Conservation (phyloP, 2,888 invertebrate species). For the Spicauda simplicius region DNA sequence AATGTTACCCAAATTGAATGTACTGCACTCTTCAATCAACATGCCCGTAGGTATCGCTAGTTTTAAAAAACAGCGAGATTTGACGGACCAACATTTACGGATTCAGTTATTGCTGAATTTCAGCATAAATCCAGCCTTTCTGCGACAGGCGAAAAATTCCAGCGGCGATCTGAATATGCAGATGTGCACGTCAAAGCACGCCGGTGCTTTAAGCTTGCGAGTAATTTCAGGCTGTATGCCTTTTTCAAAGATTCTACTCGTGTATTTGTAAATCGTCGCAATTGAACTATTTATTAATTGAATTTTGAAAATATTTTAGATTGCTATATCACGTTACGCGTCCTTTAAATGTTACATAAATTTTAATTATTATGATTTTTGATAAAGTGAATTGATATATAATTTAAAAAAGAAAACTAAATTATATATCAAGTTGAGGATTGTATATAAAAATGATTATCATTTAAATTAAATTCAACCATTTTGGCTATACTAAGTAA, state of each 20-base stretch:
- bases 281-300: no score
- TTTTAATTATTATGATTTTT: no score
- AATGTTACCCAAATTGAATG: no score
- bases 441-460: no score
- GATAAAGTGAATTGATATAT: no score
- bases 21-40: slow-evolving; percentile 2
- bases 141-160: slow-evolving; percentile 11
- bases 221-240: background rate
- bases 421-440: no score
- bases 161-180: slow-evolving; percentile 12
- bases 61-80: background rate
- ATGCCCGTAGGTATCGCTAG: background rate
- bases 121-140: slow-evolving; percentile 9
- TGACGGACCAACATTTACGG: slow-evolving; percentile 6
- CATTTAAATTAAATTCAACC: no score
- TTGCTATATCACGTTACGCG: no score
- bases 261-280: background rate
- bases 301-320: no score
- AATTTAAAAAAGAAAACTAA: no score
- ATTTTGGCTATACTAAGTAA: no score
- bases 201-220: background rate
- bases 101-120: slow-evolving; percentile 4
- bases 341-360: no score
- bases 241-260: background rate
- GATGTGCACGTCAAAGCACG: slow-evolving; percentile 6